Evolutionary conservation across 2,888 invertebrate genomes (phyloP).

Genomic region (Lacanobia oleracea): DNA sequence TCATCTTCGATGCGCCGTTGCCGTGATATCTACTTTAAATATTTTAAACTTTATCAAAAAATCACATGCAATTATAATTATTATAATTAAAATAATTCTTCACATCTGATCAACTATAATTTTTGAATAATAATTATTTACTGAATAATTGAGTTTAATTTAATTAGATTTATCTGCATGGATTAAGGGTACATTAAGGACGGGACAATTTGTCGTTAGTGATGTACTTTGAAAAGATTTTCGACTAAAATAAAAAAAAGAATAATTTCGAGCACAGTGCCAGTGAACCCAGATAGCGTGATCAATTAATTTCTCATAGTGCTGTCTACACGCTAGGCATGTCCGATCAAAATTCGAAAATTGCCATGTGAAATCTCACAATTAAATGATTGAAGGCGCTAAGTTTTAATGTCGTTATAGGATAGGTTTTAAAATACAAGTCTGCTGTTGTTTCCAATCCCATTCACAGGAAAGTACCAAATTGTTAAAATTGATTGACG

Average conservation of each 20-base stretch:
- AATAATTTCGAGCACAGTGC: conserved; percentile 66
- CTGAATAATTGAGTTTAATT: conserved; percentile 21
- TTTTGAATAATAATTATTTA: conserved; percentile 11
- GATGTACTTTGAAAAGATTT: conserved; percentile 22
- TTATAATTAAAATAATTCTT: conserved; percentile 16
- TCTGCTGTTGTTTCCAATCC: conserved; percentile 58
- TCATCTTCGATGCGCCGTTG: conserved; percentile 77
- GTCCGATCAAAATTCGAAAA: conserved; percentile 69
- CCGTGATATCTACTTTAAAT: conserved; percentile 64
- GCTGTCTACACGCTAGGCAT: conserved; percentile 65
- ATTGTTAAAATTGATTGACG: conserved; percentile 52
- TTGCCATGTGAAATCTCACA: conserved; percentile 70
- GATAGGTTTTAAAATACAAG: conserved; percentile 53
- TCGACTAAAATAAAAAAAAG: conserved; percentile 47
- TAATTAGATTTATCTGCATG: conserved; percentile 7
- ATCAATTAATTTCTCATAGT: conserved; percentile 69
- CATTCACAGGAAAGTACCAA: conserved; percentile 60
- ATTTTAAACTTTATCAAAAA: conserved; percentile 47
- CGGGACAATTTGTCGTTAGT: conserved; percentile 50
- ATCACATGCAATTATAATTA: conserved; percentile 54
- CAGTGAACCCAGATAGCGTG: conserved; percentile 69
- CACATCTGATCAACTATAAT: conserved; percentile 4
- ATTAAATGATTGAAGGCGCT: conserved; percentile 70
- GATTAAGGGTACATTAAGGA: conserved; percentile 50
- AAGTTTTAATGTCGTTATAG: conserved; percentile 61